These are phyloP conservation scores for Brachyhypopomus gauderio DNA, from an alignment of 2,113 vertebrate genomes.

Conservation along the genomic window DNA sequence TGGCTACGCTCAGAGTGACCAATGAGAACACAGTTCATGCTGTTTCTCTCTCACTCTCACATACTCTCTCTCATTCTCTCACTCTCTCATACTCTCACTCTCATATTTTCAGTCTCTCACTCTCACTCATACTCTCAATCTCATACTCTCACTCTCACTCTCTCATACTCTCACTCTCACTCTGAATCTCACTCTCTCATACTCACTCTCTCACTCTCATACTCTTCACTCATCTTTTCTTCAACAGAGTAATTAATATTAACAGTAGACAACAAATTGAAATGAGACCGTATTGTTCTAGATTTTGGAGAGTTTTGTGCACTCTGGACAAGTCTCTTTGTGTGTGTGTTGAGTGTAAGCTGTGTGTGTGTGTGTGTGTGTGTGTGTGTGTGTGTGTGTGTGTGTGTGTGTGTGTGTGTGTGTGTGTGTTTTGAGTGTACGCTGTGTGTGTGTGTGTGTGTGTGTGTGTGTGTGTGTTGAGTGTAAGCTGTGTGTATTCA, in stretches of 20 bases:
- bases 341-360: background rate
- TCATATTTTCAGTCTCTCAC: background rate
- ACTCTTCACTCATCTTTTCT: background rate
- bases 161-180: background rate
- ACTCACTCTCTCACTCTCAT: no score
- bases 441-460: no score
- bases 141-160: background rate
- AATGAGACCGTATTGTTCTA: background rate
- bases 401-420: background rate
- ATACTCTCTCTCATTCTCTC: background rate
- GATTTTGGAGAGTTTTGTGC: background rate
- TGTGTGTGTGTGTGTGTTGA: background rate
- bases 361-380: background rate
- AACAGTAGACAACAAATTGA: background rate
- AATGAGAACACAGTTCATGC: background rate
- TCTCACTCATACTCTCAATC: background rate
- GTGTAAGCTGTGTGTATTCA: conserved; percentile 10
- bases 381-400: background rate
- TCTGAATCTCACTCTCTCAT: background rate
- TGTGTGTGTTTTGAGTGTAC: background rate
- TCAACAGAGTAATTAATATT: background rate
- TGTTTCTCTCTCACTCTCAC: background rate
- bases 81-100: background rate
- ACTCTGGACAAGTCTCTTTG: background rate
- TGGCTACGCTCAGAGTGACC: background rate